A percentile compares a stretch with the other conserved stretches of the same genome.
Conservation (phyloP, 2,888 invertebrate species). For the Danaus chrysippus region DNA sequence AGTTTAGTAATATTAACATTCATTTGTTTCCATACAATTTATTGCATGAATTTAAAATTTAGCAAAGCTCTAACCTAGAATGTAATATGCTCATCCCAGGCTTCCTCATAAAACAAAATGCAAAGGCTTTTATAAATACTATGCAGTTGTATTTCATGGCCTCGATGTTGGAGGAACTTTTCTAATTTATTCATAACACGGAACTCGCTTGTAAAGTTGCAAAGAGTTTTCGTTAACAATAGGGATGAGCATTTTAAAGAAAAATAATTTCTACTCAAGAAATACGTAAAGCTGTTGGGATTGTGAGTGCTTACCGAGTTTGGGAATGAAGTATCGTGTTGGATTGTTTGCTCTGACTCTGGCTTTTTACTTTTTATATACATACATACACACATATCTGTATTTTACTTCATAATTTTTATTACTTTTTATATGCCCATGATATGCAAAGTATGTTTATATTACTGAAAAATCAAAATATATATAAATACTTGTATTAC, state of each 20-base stretch:
- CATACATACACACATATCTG: no score
- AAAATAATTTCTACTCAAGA: constrained; percentile 43
- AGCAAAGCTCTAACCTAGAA: no score
- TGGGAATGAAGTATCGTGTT: constrained; percentile 26
- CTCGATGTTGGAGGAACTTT: constrained; percentile 52
- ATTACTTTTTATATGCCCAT: no score
- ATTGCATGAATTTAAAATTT: no score
- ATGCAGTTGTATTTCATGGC: constrained; percentile 33
- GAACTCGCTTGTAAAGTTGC: constrained; percentile 62
- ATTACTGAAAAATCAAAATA: no score
- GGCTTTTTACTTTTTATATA: constrained; percentile 3
- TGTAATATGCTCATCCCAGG: not conserved
- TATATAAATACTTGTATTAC: no score
- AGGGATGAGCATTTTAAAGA: constrained; percentile 61
- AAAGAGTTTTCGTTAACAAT: constrained; percentile 65
- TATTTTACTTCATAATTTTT: no score
- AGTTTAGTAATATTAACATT: no score
- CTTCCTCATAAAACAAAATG: not conserved
- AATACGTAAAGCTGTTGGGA: constrained; percentile 29
- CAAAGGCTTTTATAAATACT: constrained; percentile 10
- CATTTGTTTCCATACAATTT: no score
- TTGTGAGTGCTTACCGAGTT: constrained; percentile 29
- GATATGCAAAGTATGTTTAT: no score
- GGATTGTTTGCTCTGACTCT: constrained; percentile 21
- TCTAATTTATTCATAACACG: constrained; percentile 77